Evolutionary conservation across 2,113 vertebrate species (phyloP).

Genomic region (Epinephelus moara): DNA sequence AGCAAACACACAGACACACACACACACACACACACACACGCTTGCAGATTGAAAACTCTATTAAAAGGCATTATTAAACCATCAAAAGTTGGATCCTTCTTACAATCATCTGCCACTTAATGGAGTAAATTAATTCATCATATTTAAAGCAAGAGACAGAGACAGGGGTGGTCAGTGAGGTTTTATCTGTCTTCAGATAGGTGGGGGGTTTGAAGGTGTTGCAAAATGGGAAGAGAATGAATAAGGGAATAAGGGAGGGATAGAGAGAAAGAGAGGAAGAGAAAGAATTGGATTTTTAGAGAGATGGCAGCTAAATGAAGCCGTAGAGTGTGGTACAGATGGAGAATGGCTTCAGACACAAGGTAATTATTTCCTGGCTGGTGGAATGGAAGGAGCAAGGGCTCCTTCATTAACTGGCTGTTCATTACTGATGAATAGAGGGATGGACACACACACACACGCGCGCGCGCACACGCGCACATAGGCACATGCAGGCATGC

Average conservation of each 20-base stretch:
- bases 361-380: conserved; percentile 80
- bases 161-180: conserved; percentile 24
- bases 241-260: not conserved
- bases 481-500: no score
- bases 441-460: conserved; percentile 48
- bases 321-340: conserved; percentile 62
- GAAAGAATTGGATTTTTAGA: conserved; percentile 61
- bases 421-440: conserved; percentile 79
- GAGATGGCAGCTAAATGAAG: conserved; percentile 72
- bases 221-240: conserved; percentile 32
- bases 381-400: conserved; percentile 73
- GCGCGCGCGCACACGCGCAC: conserved; percentile 15
- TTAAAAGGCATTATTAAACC: conserved; percentile 60
- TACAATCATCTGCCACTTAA: conserved; percentile 58
- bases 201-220: conserved; percentile 36
- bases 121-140: conserved; percentile 62
- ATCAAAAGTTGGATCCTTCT: conserved; percentile 51
- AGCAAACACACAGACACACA: conserved; percentile 4
- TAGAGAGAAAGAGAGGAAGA: conserved; percentile 22
- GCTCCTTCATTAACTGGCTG: conserved; percentile 78
- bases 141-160: conserved; percentile 43
- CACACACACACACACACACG: not conserved
- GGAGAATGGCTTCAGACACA: conserved; percentile 78
- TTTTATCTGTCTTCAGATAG: conserved; percentile 29
- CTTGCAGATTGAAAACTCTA: conserved; percentile 38